A percentile compares a stretch with the other conserved stretches of the same genome.
Evolutionary conservation across 2,888 invertebrate genomes (phyloP).

Genomic region (Nasonia oneida): DNA sequence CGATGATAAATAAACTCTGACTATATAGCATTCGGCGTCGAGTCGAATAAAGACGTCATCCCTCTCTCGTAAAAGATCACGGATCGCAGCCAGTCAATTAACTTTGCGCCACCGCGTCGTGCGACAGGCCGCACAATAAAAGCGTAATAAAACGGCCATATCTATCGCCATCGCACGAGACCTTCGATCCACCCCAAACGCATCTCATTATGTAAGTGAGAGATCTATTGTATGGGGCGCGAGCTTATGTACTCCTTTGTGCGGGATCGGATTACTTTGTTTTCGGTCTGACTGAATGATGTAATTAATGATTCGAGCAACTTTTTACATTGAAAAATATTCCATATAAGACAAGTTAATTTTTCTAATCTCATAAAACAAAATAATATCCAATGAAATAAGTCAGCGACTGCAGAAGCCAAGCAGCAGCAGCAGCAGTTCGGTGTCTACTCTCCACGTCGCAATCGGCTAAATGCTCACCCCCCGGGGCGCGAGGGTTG

Average conservation of each 20-base stretch:
- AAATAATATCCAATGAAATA: neutral
- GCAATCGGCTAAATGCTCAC: conserved; percentile 49
- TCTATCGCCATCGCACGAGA: conserved; percentile 45
- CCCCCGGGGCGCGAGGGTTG: conserved; percentile 59
- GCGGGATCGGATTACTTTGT: conserved; percentile 8
- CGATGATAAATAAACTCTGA: conserved; percentile 40
- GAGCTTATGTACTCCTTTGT: conserved; percentile 25
- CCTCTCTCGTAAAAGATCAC: neutral
- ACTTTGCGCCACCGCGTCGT: conserved; percentile 9
- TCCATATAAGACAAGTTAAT: no score
- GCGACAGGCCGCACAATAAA: conserved; percentile 37
- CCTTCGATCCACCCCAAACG: conserved; percentile 61
- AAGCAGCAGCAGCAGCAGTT: no score
- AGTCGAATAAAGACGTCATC: conserved; percentile 15
- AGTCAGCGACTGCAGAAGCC: neutral
- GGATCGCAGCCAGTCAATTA: conserved; percentile 39
- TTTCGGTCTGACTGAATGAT: neutral
- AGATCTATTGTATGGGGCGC: conserved; percentile 53
- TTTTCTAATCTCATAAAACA: no score
- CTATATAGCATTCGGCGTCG: neutral
- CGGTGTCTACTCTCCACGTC: neutral
- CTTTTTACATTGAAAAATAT: no score
- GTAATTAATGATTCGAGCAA: no score
- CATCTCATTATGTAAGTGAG: conserved; percentile 58
- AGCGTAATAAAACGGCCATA: conserved; percentile 50